A percentile compares a stretch with the other conserved stretches of the same genome.
phyloP scores from a whole-genome alignment of 2,888 invertebrate species.

The Apantesis nais region DNA sequence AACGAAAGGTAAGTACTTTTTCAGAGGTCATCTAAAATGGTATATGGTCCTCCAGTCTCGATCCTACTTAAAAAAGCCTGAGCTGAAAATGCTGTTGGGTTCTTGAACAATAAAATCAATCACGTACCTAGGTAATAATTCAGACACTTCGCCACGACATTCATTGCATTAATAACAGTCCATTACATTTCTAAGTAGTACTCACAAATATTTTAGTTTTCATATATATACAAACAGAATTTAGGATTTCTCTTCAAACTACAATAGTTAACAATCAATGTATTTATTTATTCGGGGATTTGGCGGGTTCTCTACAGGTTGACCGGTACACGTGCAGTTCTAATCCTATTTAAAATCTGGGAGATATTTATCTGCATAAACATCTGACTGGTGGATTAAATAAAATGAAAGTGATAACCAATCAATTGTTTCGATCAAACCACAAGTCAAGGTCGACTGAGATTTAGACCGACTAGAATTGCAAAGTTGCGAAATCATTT shows the following conservation, averaged over 20 bases:
- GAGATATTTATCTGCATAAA: background rate
- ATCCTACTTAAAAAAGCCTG: too few species aligned
- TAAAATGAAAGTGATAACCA: conserved; percentile 2
- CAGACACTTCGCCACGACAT: too few species aligned
- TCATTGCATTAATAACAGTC: too few species aligned
- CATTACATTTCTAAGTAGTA: background rate
- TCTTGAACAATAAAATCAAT: too few species aligned
- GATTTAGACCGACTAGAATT: background rate
- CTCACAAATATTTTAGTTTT: background rate
- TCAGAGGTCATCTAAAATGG: background rate
- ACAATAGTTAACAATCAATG: too few species aligned
- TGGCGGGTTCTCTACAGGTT: background rate
- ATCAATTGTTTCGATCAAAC: conserved; percentile 1
- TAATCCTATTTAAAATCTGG: background rate
- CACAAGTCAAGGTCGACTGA: background rate
- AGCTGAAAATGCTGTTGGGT: too few species aligned
- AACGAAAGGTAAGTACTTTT: background rate
- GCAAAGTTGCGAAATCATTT: background rate
- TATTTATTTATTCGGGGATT: background rate
- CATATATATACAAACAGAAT: background rate
- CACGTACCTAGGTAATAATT: too few species aligned
- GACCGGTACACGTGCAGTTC: background rate
- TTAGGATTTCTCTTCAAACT: too few species aligned
- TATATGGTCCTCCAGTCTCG: background rate
- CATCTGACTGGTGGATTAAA: background rate